Percentiles rank a stretch among this genome's conserved stretches.
These are phyloP conservation scores for Silvanus unidentatus DNA, from an alignment of 2,888 invertebrate species.

Conservation along the genomic window DNA sequence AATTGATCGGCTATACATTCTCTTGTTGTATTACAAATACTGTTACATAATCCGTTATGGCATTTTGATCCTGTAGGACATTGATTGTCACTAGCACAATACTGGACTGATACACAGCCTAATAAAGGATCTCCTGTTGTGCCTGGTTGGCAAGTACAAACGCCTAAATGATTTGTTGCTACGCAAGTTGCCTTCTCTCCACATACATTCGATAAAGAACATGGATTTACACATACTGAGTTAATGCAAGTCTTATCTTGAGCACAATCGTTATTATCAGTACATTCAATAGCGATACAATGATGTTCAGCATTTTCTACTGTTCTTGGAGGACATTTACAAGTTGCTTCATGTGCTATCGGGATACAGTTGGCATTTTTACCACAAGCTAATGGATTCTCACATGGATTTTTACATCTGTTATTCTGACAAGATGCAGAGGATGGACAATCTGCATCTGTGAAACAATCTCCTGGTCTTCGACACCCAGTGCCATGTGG, in stretches of 20 bases:
- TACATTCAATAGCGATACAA: conserved; percentile 71
- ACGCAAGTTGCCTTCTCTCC: conserved; percentile 74
- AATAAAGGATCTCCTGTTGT: conserved; percentile 81
- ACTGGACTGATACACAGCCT: conserved; percentile 77
- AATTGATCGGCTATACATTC: conserved; percentile 82
- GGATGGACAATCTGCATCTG: conserved; percentile 72
- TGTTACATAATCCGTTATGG: conserved; percentile 72
- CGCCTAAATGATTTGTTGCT: conserved; percentile 70
- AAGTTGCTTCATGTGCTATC: conserved; percentile 62
- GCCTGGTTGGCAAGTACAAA: conserved; percentile 79
- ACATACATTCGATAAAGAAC: conserved; percentile 73
- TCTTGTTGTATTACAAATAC: conserved; percentile 72
- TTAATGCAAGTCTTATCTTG: conserved; percentile 68
- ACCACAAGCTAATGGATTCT: conserved; percentile 61
- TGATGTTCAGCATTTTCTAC: conserved; percentile 69
- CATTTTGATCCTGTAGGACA: conserved; percentile 82
- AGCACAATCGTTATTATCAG: conserved; percentile 70
- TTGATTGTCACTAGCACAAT: conserved; percentile 73
- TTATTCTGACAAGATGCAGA: conserved; percentile 70
- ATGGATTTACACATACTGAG: conserved; percentile 76
- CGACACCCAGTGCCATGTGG: conserved; percentile 67
- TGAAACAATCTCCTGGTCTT: conserved; percentile 75
- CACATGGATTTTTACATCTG: conserved; percentile 74
- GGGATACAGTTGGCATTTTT: conserved; percentile 69
- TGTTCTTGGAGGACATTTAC: conserved; percentile 69